Conservation (phyloP, 2,797 vertebrate genomes). For the Tiaroga cobitis region DNA sequence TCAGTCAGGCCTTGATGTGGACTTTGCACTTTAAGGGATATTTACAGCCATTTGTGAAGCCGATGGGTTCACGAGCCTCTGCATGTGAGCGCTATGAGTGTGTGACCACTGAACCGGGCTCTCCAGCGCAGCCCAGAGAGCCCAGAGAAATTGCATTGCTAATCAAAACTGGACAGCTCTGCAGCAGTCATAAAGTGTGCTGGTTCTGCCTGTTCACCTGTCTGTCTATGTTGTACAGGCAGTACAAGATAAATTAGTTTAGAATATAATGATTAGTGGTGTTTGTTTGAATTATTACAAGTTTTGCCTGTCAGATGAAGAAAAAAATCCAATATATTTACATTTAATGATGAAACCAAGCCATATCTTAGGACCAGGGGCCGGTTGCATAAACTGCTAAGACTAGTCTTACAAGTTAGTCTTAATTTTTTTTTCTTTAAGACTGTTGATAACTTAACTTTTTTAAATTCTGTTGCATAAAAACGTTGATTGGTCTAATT, state of each 20-base stretch:
- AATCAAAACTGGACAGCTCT: conserved; percentile 39
- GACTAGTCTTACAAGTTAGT: no score
- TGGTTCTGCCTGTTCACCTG: neutral
- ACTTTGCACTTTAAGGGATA: conserved; percentile 30
- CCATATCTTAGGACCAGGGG: neutral
- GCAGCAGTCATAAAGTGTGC: conserved; percentile 27
- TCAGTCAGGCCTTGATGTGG: conserved; percentile 24
- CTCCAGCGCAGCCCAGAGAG: conserved; percentile 9
- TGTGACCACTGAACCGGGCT: conserved; percentile 17
- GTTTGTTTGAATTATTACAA: neutral
- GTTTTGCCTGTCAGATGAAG: neutral
- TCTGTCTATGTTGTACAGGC: neutral
- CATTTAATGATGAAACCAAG: neutral
- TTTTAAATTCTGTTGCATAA: no score
- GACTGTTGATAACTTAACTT: no score
- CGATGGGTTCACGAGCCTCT: neutral
- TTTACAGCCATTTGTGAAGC: conserved; percentile 30
- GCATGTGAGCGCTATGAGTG: neutral
- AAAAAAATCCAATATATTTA: neutral
- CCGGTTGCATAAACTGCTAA: no score
- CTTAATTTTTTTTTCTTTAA: no score
- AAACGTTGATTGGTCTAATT: no score
- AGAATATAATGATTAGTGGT: neutral
- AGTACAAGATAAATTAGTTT: neutral
- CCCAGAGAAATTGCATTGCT: conserved; percentile 22